phyloP scores from a whole-genome alignment of 2,888 invertebrate species.

The Diarsia brunnea region DNA sequence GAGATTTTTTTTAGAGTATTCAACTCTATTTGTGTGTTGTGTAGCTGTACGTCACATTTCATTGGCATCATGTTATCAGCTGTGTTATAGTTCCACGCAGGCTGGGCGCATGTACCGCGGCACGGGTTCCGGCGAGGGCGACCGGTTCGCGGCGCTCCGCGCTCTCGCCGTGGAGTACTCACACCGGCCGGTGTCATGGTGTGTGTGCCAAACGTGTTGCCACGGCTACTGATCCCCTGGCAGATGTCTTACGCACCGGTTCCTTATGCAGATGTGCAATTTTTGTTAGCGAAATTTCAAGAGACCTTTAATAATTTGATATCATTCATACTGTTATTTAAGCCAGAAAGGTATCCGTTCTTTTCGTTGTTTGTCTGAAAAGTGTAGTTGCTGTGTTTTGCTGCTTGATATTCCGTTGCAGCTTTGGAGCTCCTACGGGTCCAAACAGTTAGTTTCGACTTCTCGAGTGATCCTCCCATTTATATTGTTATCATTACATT shows the following conservation, averaged over 20 bases:
- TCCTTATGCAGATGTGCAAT: constrained; percentile 42
- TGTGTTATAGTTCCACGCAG: constrained; percentile 22
- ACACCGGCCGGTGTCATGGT: constrained; percentile 9
- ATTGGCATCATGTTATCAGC: constrained; percentile 17
- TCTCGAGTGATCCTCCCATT: background rate
- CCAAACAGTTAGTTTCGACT: background rate
- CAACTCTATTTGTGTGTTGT: background rate
- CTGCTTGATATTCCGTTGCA: background rate
- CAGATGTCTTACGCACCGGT: constrained; percentile 51
- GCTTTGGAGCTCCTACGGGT: background rate
- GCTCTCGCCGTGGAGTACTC: constrained; percentile 6
- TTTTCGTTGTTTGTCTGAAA: constrained; percentile 1
- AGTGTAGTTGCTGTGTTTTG: background rate
- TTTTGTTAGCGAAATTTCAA: constrained; percentile 2
- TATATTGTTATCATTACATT: constrained; percentile 1
- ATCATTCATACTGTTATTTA: background rate
- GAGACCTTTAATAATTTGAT: background rate
- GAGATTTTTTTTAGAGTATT: background rate
- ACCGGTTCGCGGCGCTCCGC: constrained; percentile 53
- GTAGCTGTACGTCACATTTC: background rate
- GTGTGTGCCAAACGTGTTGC: constrained; percentile 20
- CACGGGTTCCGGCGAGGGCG: constrained; percentile 27
- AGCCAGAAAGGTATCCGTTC: background rate
- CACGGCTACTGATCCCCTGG: constrained; percentile 32
- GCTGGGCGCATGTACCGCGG: constrained; percentile 9